Evolutionary conservation across 64 coral and sea anemone species (phyloP).

Genomic region (Montipora capricornis): DNA sequence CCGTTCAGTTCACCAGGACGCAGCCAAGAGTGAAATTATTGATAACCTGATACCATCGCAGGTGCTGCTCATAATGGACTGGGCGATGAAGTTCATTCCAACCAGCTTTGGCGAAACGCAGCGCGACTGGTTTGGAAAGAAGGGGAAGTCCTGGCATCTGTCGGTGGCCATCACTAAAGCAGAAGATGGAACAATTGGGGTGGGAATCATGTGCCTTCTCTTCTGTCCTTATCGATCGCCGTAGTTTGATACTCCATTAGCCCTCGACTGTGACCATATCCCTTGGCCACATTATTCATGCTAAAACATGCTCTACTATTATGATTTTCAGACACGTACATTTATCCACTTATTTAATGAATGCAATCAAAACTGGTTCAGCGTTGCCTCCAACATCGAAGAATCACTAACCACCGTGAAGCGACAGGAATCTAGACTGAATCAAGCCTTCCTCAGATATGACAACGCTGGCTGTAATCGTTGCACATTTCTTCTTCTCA

Average conservation of each 20-base stretch:
- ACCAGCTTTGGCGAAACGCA: not conserved
- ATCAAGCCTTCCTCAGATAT: slow-evolving; percentile 47
- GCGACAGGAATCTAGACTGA: slow-evolving; percentile 18
- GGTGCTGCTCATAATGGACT: not conserved
- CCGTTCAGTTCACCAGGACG: not conserved
- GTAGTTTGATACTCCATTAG: slow-evolving; percentile 6
- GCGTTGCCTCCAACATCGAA: slow-evolving; percentile 47
- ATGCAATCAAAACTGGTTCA: not conserved
- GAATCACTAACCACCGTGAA: slow-evolving; percentile 9
- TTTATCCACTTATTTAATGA: not conserved
- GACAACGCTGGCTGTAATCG: slow-evolving; percentile 57
- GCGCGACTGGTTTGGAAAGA: not conserved
- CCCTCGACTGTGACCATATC: not conserved
- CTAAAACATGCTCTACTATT: not conserved
- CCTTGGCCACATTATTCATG: not conserved
- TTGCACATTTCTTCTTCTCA: slow-evolving; percentile 29
- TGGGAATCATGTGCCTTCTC: not conserved
- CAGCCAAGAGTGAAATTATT: not conserved
- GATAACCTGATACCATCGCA: not conserved
- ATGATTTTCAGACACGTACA: not conserved
- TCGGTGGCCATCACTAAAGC: not conserved
- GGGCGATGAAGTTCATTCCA: not conserved
- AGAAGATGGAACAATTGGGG: not conserved
- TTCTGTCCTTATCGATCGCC: not conserved
- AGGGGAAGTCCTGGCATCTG: not conserved